A percentile compares a stretch with the other conserved stretches of the same genome.
Evolutionary conservation across 92 coral and sea anemone species (phyloP).

Genomic region (Chrysogorgia sp.): DNA sequence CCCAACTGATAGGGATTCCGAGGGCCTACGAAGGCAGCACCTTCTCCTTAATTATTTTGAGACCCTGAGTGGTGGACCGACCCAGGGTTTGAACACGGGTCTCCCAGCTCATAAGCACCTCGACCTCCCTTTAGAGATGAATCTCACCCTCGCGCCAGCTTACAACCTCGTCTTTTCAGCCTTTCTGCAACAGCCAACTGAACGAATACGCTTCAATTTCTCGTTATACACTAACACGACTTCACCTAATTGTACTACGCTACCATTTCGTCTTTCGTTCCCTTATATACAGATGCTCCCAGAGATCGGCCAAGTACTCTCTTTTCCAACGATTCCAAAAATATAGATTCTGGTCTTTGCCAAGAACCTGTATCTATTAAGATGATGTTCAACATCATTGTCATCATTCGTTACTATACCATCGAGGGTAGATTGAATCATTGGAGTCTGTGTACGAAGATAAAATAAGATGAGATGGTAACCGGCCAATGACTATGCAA

Average conservation of each 20-base stretch:
- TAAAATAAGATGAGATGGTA: no score
- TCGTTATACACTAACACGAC: not conserved
- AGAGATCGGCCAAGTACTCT: not conserved
- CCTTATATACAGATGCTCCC: not conserved
- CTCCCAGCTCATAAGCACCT: not conserved
- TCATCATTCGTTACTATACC: no score
- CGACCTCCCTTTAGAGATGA: not conserved
- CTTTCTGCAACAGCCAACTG: not conserved
- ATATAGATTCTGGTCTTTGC: not conserved
- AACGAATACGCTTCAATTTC: not conserved
- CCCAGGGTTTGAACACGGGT: no score
- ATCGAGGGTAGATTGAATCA: no score
- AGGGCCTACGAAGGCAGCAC: no score
- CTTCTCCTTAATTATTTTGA: no score
- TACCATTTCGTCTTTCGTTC: not conserved
- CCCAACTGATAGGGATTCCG: no score
- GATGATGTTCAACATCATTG: no score
- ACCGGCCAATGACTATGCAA: no score
- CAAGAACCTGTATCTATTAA: not conserved
- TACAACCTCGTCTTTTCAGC: not conserved
- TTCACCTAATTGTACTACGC: not conserved
- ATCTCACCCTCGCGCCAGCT: not conserved
- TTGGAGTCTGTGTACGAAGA: no score
- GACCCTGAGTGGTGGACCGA: no score
- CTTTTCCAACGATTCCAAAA: conserved; percentile 43